Evolutionary conservation across 1,140 invertebrate genomes (phyloP).

Genomic region (Triops longicaudatus): DNA sequence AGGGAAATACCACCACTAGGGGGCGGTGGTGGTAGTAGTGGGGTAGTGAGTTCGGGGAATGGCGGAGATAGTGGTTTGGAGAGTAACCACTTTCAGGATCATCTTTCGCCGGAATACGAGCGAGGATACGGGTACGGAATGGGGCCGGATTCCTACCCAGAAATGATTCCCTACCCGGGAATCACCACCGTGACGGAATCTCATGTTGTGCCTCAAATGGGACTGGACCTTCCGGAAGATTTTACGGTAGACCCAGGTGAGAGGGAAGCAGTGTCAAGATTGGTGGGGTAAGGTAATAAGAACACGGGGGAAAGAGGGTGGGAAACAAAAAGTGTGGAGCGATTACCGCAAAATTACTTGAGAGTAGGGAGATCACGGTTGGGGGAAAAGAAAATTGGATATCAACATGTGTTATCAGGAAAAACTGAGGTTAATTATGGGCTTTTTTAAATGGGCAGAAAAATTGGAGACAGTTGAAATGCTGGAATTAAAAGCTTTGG

Average conservation of each 20-base stretch:
- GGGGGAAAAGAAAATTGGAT: no score
- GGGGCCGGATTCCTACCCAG: slow-evolving; percentile 22
- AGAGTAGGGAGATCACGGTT: no score
- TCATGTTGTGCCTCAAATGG: slow-evolving; percentile 7
- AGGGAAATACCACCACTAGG: slow-evolving; percentile 12
- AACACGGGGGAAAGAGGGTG: neutral
- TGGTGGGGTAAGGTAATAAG: neutral
- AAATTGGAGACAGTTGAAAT: no score
- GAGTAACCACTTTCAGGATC: slow-evolving; percentile 23
- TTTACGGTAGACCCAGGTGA: slow-evolving; percentile 14
- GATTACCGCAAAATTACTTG: no score
- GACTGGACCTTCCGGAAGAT: neutral
- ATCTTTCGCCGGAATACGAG: neutral
- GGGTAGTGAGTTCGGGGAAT: neutral
- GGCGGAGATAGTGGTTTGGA: slow-evolving; percentile 9
- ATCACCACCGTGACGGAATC: slow-evolving; percentile 2
- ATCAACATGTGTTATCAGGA: no score
- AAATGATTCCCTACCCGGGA: slow-evolving; percentile 23
- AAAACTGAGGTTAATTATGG: no score
- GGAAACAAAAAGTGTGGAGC: no score
- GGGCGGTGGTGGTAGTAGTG: neutral
- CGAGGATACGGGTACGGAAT: neutral
- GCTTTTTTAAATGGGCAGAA: no score
- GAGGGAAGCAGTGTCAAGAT: neutral
- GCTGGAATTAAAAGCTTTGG: no score